phyloP scores from a whole-genome alignment of 2,797 vertebrate genomes.

The Gallinago stenura region DNA sequence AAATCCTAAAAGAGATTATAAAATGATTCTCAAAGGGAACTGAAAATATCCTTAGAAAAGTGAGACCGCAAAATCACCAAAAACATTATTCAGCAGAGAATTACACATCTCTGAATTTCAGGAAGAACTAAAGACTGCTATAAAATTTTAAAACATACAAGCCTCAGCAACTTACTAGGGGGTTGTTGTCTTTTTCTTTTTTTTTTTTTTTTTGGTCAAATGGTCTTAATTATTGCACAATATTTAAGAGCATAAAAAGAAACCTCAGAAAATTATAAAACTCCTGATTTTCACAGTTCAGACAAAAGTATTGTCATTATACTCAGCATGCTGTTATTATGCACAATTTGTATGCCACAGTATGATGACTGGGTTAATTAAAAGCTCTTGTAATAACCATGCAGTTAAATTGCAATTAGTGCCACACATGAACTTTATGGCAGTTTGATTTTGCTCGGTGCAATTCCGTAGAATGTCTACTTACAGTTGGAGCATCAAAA shows the following conservation, averaged over 20 bases:
- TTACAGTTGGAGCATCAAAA: not conserved
- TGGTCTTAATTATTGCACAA: not conserved
- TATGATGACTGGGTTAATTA: slow-evolving; percentile 65
- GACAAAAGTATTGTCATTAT: slow-evolving; percentile 25
- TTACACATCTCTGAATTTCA: not conserved
- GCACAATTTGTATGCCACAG: slow-evolving; percentile 46
- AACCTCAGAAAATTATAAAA: not conserved
- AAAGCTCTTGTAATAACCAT: slow-evolving; percentile 60
- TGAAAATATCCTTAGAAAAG: not conserved
- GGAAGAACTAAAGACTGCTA: not conserved
- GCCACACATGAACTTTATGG: slow-evolving; percentile 50
- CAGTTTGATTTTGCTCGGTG: slow-evolving; percentile 22
- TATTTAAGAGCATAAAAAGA: not conserved
- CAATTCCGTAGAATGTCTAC: not conserved
- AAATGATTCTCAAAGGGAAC: not conserved
- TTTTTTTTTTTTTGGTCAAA: not conserved
- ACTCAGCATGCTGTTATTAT: slow-evolving; percentile 42
- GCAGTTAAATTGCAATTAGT: slow-evolving; percentile 68
- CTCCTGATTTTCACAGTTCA: slow-evolving; percentile 35
- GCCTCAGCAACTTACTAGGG: not conserved
- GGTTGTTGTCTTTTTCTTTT: not conserved
- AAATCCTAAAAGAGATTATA: not conserved
- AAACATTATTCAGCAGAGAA: not conserved
- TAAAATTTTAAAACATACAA: not conserved
- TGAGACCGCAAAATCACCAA: not conserved